Conservation (phyloP, 2,888 invertebrate species). For the Drosophila meridiana region DNA sequence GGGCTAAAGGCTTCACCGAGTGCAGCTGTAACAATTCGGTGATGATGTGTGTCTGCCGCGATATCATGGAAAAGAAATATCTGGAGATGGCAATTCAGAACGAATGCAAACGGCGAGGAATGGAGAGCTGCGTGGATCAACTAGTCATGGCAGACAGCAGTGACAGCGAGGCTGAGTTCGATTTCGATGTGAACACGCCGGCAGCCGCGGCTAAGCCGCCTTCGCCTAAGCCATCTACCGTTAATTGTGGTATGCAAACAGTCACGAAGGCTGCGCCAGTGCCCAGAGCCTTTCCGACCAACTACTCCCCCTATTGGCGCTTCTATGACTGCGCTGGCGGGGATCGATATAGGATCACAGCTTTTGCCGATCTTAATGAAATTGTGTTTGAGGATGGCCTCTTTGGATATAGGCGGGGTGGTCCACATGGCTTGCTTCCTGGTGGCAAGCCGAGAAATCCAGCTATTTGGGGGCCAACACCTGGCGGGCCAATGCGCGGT, state of each 20-base stretch:
- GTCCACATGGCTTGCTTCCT: constrained; percentile 36
- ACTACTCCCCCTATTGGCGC: constrained; percentile 58
- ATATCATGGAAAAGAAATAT: constrained; percentile 84
- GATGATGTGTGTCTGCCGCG: constrained; percentile 77
- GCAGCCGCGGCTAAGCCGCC: constrained; percentile 88
- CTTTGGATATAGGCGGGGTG: constrained; percentile 54
- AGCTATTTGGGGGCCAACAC: constrained; percentile 19
- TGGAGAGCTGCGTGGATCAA: constrained; percentile 67
- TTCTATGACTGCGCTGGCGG: constrained; percentile 71
- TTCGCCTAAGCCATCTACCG: constrained; percentile 84
- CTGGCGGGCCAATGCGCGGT: constrained; percentile 33
- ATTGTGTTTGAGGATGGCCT: constrained; percentile 57
- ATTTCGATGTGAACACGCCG: constrained; percentile 89
- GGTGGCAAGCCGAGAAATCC: constrained; percentile 4
- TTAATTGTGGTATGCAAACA: constrained; percentile 88
- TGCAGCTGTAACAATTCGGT: constrained; percentile 86
- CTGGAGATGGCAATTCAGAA: constrained; percentile 86
- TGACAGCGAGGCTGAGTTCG: constrained; percentile 87
- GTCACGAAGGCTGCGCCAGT: constrained; percentile 84
- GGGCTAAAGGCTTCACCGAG: constrained; percentile 86
- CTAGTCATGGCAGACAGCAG: constrained; percentile 82
- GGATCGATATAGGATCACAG: constrained; percentile 54
- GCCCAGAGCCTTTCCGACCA: constrained; percentile 55
- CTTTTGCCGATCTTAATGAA: constrained; percentile 43
- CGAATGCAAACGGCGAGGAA: constrained; percentile 77